Base-by-base conservation (phyloP, 2,113 vertebrate species). In the Clarias macrocephalus region DNA sequence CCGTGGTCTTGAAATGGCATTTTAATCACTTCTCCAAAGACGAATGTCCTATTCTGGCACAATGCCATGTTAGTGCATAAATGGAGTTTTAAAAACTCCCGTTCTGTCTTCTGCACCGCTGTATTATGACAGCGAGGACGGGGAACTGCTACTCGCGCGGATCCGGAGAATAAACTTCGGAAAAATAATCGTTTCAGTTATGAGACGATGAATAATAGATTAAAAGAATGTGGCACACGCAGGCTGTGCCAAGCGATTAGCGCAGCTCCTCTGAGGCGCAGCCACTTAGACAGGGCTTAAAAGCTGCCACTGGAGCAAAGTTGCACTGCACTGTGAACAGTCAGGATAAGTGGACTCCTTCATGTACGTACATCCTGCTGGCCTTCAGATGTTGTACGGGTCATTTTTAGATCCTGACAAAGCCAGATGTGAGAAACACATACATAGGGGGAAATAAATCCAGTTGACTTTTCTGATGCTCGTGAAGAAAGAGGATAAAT, bases 171-270 rank as follows among this genome's bases (percentile, higher is more conserved):
- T 76, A 80, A 88, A 84, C 84, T 84, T 80, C 30, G 18, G 28
- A 57, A 88, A 85, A 79, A 65, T 68, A 85, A 91, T 89, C 87
- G 56, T 54, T 86, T 83, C 84, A 82, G 76, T 80, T 81, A 85
- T 88, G 82, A 90, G 86, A 70, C 85, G 25, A 89, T 89, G 86
- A 90, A 91, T 90, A 89, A 91, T 88, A 91, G 88, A 92, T 92
- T 86, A 89, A 89, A 85, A 75, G 84, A 83, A 68, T 48, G 54
- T 86, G 76, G 83, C 82, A 56, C 82, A 73, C 59, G 72, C 37
- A n/a, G 30, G 72, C 63, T 65, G 66, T 68, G 79, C 63, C 77
- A 80, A 88, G 73, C 70, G 84, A 90, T 90, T 82, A 87, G 63
- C 33, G 60, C 56, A 60, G 82, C 84, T 90, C 86, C 76, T 79